Conservation (phyloP, 2,113 vertebrate genomes). For the Rhinolophus sinicus region DNA sequence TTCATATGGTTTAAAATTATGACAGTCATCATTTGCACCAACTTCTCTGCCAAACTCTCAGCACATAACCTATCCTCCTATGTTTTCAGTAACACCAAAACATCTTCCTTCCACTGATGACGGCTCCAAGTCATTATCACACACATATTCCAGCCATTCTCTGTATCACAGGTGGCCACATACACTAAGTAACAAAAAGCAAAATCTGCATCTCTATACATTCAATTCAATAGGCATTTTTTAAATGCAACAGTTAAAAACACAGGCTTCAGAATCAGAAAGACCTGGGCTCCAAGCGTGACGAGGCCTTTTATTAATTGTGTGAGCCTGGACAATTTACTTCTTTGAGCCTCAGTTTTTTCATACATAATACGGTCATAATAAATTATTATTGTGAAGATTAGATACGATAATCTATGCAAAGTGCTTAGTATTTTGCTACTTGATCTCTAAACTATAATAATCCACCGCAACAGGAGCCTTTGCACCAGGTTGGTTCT, state of each 20-base stretch:
- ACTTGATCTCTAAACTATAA: background rate
- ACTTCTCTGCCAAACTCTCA: slow-evolving; percentile 1
- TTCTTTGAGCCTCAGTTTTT: background rate
- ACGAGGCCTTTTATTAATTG: background rate
- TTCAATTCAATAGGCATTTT: background rate
- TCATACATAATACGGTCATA: background rate
- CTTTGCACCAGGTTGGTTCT: background rate
- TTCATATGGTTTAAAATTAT: background rate
- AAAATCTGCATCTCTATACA: background rate
- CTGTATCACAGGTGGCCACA: background rate
- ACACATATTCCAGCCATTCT: background rate
- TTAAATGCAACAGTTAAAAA: background rate
- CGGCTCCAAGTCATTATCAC: background rate
- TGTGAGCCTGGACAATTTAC: background rate
- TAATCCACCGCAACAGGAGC: background rate
- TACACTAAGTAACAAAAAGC: background rate
- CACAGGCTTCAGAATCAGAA: background rate
- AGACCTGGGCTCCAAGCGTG: background rate
- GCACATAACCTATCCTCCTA: background rate
- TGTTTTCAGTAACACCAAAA: background rate
- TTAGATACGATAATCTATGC: background rate
- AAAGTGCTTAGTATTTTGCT: background rate
- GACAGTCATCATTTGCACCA: background rate
- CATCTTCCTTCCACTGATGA: background rate
- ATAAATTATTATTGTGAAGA: background rate